Evolutionary conservation across 2,113 vertebrate species (phyloP), one percentile per base, ranked within the genome.

Genomic region (Dromas ardeola): DNA sequence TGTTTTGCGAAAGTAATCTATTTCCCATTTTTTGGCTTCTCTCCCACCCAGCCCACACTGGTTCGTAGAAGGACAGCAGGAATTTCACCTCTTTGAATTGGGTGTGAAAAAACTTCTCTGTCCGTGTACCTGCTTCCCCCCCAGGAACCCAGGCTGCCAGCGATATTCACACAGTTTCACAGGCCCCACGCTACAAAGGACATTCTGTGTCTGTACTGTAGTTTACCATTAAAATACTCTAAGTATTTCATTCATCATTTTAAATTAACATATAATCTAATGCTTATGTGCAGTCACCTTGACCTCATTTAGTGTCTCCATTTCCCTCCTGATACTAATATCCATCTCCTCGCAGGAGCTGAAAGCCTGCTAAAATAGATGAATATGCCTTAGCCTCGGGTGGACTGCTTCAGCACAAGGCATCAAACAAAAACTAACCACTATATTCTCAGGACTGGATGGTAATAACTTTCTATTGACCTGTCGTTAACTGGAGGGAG

Each of bases 111-210:
- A 90, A 20, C n/a, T 56, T 15, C 34, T 53, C 9, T 59, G 17
- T 50, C 43, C 43, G 30, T 43, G 38, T 86, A 42, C 52, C 72
- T 82, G 53, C 63, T 89, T 86, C 50, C 74, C 18, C 42, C 53
- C 32, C 19, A n/a, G n/a, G 4, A 17, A 34, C 15, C 12, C 67
- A n/a, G 55, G 34, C 30, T 83, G 40, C 34, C 78, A 45, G 21
- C 6, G 0, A 22, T 17, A 45, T 6, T 59, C 62, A n/a, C 32
- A 20, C 8, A 15, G 16, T 56, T 92, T 53, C 78, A 25, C 32
- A 52, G 62, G 27, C 10, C 58, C 25, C 29, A 13, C 0, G 0
- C 53, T 55, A 14, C 10, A 3, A 25, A 53, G 50, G 29, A 15
- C 42, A 23, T n/a, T 62, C 42, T 71, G 19, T n/a, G n/a, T 29